Conservation (phyloP, 2,113 vertebrate species). For the Anguilla japonica region DNA sequence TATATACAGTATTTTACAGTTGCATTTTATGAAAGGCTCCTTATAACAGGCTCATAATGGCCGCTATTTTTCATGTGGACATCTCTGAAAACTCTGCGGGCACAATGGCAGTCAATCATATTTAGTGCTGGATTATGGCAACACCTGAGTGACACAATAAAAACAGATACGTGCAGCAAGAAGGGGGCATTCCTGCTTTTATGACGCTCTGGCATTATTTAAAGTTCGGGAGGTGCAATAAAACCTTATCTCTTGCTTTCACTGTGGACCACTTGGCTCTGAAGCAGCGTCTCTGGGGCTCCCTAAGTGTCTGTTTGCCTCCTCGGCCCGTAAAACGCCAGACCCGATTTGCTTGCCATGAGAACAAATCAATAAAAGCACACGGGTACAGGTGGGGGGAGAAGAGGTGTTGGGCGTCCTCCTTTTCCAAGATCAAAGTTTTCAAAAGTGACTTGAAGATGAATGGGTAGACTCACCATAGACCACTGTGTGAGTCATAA, state of each 20-base stretch:
- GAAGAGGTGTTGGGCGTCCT: constrained; percentile 37
- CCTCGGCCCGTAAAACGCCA: constrained; percentile 81
- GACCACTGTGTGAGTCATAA: neutral
- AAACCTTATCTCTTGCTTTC: constrained; percentile 88
- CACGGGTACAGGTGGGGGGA: constrained; percentile 74
- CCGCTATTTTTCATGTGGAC: constrained; percentile 22
- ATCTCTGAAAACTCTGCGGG: constrained; percentile 12
- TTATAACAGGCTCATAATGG: constrained; percentile 17
- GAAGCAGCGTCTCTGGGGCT: constrained; percentile 79
- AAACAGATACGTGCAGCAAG: constrained; percentile 78
- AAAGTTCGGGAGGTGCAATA: constrained; percentile 83
- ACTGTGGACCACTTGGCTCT: constrained; percentile 76
- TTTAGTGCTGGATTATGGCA: constrained; percentile 70
- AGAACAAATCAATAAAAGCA: constrained; percentile 91
- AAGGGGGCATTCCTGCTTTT: constrained; percentile 79
- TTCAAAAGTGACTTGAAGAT: constrained; percentile 62
- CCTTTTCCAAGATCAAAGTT: constrained; percentile 82
- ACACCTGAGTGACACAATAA: constrained; percentile 71
- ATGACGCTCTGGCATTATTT: constrained; percentile 79
- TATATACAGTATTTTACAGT: neutral
- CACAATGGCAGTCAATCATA: constrained; percentile 33
- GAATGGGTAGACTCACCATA: neutral
- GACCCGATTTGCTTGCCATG: constrained; percentile 86
- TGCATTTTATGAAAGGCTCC: neutral
- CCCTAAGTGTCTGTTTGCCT: constrained; percentile 85